Percentiles rank a stretch among this genome's conserved stretches.
Evolutionary conservation across 2,888 invertebrate genomes (phyloP).

Genomic region (Thymelicus acteon): DNA sequence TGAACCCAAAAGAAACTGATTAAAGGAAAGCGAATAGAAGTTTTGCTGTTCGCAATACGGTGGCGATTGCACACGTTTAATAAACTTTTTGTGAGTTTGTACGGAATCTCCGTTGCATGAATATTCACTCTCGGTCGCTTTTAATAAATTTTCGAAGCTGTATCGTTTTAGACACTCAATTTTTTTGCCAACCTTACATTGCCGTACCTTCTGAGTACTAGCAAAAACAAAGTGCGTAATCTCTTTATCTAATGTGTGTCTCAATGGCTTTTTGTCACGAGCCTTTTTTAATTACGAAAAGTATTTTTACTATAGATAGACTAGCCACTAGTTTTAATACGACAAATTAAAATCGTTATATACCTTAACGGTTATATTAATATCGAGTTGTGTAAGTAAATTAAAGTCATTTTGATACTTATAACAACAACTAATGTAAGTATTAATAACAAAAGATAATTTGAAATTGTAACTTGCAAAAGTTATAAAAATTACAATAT

Average conservation of each 20-base stretch:
- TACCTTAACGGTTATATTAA: background rate
- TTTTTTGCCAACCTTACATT: conserved; percentile 8
- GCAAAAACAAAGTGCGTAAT: conserved; percentile 47
- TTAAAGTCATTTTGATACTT: no score
- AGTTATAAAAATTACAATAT: no score
- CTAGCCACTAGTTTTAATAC: background rate
- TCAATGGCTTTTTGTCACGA: conserved; percentile 49
- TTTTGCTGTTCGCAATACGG: no score
- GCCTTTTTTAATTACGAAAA: conserved; percentile 36
- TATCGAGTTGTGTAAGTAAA: background rate
- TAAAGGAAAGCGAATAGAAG: no score
- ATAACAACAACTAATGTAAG: no score
- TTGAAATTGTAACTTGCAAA: no score
- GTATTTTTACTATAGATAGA: conserved; percentile 13
- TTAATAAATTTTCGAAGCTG: background rate
- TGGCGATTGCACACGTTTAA: no score
- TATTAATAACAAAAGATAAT: no score
- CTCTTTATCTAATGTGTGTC: conserved; percentile 47
- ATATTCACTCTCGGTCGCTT: background rate
- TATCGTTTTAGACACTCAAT: background rate
- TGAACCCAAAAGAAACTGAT: no score
- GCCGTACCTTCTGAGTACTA: conserved; percentile 20
- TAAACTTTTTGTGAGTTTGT: no score
- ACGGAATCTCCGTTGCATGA: background rate
- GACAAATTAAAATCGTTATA: background rate